Conservation (phyloP, 2,797 vertebrate species). For the Sparus aurata region DNA sequence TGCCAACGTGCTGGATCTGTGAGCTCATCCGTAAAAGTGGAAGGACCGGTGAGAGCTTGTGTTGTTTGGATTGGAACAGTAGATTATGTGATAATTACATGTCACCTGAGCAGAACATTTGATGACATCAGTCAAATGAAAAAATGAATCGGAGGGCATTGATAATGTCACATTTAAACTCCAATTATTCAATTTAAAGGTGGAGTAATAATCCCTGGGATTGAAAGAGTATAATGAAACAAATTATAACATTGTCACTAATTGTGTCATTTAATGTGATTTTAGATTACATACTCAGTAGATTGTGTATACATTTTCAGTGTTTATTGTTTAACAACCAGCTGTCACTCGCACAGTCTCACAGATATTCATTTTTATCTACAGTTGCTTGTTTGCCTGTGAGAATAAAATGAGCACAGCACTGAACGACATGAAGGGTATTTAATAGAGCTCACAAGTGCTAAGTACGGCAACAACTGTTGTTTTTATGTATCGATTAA, state of each 20-base stretch:
- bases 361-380: background rate
- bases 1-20: background rate
- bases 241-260: background rate
- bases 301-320: background rate
- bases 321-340: background rate
- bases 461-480: background rate
- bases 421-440: background rate
- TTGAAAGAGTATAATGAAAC: background rate
- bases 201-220: background rate
- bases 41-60: background rate
- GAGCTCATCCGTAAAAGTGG: background rate
- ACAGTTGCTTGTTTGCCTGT: background rate
- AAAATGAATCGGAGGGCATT: background rate
- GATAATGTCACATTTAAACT: background rate
- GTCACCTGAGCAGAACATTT: conserved; percentile 3
- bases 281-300: conserved; percentile 6
- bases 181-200: background rate
- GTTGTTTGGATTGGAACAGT: background rate
- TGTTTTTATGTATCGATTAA: background rate
- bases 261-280: conserved; percentile 8
- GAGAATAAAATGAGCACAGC: background rate
- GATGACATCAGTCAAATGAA: background rate
- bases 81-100: background rate
- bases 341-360: background rate
- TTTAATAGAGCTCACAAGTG: background rate